Evolutionary conservation across 2,888 invertebrate genomes (phyloP).

Genomic region (Rhorus exstirpatorius): DNA sequence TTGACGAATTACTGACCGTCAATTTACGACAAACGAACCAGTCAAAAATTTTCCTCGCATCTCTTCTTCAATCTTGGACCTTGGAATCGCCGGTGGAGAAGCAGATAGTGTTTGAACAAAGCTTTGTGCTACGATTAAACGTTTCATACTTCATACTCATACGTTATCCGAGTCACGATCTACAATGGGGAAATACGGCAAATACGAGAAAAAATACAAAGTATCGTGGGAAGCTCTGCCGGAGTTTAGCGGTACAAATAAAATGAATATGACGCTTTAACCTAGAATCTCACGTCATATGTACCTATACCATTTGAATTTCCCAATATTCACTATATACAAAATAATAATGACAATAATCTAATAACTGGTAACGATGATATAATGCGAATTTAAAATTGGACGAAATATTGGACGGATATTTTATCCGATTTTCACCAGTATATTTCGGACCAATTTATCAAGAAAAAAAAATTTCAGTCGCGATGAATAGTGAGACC

Average conservation of each 20-base stretch:
- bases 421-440: background rate
- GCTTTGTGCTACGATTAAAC: background rate
- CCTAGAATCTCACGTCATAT: background rate
- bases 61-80: background rate
- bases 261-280: background rate
- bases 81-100: background rate
- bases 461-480: too few relatives aligned
- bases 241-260: slow-evolving; percentile 35
- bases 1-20: too few relatives aligned
- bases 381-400: too few relatives aligned
- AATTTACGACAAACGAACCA: too few relatives aligned
- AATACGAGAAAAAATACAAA: slow-evolving; percentile 44
- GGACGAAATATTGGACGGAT: slow-evolving; percentile 3
- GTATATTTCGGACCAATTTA: too few relatives aligned
- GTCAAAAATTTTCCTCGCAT: too few relatives aligned
- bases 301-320: background rate
- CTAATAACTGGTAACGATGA: too few relatives aligned
- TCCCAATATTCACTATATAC: background rate
- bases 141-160: too few relatives aligned
- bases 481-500: too few relatives aligned
- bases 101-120: background rate
- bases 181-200: slow-evolving; percentile 33
- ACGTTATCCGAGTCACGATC: background rate
- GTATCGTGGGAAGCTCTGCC: slow-evolving; percentile 18
- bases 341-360: background rate